These are phyloP conservation scores for Dissostichus mawsoni DNA, from an alignment of 2,113 vertebrate species.

Conservation along the genomic window DNA sequence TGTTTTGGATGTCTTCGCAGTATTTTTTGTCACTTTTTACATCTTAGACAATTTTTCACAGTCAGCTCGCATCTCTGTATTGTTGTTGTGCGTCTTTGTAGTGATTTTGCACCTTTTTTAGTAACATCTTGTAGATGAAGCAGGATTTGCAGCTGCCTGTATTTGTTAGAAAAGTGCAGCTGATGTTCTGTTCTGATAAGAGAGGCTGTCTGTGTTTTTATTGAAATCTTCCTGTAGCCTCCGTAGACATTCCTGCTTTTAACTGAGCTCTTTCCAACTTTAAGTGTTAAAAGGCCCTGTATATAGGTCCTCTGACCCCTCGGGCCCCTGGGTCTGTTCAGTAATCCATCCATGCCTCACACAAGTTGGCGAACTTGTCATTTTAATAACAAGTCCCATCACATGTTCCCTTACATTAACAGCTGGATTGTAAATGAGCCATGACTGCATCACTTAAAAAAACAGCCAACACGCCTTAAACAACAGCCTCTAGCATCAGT, in stretches of 20 bases:
- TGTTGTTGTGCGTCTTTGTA: not conserved
- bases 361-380: slow-evolving; percentile 8
- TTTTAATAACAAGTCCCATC: slow-evolving; percentile 12
- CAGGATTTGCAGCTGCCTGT: not conserved
- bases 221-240: not conserved
- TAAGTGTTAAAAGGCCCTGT: not conserved
- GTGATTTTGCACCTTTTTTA: not conserved
- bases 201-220: not conserved
- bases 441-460: slow-evolving; percentile 43
- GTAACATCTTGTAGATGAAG: not conserved
- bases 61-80: too few species aligned
- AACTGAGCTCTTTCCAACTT: not conserved
- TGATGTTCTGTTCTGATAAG: not conserved
- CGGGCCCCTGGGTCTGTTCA: not conserved
- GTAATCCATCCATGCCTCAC: not conserved
- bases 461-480: slow-evolving; percentile 1
- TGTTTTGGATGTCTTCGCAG: not conserved
- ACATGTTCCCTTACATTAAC: slow-evolving; percentile 18
- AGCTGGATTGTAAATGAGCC: slow-evolving; percentile 53
- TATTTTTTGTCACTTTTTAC: too few species aligned
- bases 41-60: too few species aligned
- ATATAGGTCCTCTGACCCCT: not conserved
- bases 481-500: slow-evolving; percentile 26
- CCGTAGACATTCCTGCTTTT: not conserved
- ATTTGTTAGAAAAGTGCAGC: not conserved